phyloP scores from a whole-genome alignment of 2,888 invertebrate genomes.

The Eulithis prunata region DNA sequence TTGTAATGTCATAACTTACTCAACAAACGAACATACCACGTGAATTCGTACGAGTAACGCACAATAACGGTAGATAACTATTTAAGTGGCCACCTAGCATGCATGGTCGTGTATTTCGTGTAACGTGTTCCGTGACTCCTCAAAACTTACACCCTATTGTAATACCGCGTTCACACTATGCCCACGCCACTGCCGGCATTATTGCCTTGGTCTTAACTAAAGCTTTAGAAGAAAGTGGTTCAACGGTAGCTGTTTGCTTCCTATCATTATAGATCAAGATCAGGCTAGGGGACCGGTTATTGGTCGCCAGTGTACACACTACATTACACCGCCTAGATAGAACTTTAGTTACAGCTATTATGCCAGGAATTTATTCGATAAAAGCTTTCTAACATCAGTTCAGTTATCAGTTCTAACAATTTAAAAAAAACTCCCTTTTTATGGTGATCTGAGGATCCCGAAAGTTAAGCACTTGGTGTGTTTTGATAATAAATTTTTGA shows the following conservation, averaged over 20 bases:
- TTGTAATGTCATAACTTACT: too few species aligned
- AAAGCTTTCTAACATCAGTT: neutral
- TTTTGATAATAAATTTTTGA: too few species aligned
- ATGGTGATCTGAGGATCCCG: neutral
- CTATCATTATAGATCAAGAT: slow-evolving; percentile 63
- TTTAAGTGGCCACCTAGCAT: slow-evolving; percentile 31
- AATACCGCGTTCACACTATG: too few species aligned
- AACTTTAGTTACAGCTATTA: slow-evolving; percentile 3
- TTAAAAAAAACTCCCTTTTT: neutral
- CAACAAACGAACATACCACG: neutral
- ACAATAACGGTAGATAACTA: slow-evolving; percentile 37
- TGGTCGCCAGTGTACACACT: slow-evolving; percentile 40
- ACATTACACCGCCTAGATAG: slow-evolving; percentile 42
- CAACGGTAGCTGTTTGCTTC: slow-evolving; percentile 59
- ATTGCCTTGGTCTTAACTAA: neutral
- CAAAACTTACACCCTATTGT: neutral
- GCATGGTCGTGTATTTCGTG: slow-evolving; percentile 32
- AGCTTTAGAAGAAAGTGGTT: slow-evolving; percentile 53
- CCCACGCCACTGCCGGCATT: too few species aligned
- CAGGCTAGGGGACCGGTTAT: slow-evolving; percentile 54
- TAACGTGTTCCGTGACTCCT: slow-evolving; percentile 35
- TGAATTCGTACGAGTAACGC: slow-evolving; percentile 31
- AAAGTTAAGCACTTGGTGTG: too few species aligned
- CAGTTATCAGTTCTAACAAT: too few species aligned
- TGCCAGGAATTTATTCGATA: slow-evolving; percentile 11